Base-by-base conservation (phyloP, 2,888 invertebrate genomes). In the Pardosa pseudoannulata region DNA sequence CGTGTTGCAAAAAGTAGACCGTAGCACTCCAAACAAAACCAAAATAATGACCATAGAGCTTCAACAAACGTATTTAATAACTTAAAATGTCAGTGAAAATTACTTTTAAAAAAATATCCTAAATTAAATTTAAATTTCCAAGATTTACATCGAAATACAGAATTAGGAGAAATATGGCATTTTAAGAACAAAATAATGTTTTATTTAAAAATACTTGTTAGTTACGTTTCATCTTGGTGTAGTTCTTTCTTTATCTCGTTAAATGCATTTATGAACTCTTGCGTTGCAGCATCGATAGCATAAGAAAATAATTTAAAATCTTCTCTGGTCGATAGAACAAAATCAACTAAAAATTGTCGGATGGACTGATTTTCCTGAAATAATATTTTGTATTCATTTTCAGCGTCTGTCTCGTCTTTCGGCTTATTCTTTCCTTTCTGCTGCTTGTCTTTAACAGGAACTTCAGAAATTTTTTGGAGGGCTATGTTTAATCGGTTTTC, bases 251-350 rank as follows among this genome's bases (percentile, higher is more conserved):
- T 36, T 36, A 36, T 36, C 5, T 36, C 36, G 6, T 56, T 1
- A 56, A 56, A 2, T 5, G 56, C 56, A 56, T 56, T 23, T 5
- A 56, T 5, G 23, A 56, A 56, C 23, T 56, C 5, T 11, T 56
- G 56, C 23, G 5, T 56, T 56, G 23, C 19, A 56, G 5, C 3
- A 23, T 56, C 56, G 5, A 56, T n/a, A 23, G 23, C 19, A 2
- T 56, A 2, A 2, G 68, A 19, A 56, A 74, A 74, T 16, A 81
- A 27, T 28, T 56, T 68, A 28, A 81, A 68, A 70, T 81, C 74
- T 23, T 68, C 56, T 6, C 11, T 7, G 31, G 50, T 67, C 23
- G 62, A 50, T 27, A 81, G 29, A 28, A 74, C 56, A 7, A 74
- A 50, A 39, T 56, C 56, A 5, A 81, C 39, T 11, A 81, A 68